Evolutionary conservation across 2,797 vertebrate genomes (phyloP), one percentile per base, ranked within the genome.

Genomic region (Schizopygopsis malacanthus): DNA sequence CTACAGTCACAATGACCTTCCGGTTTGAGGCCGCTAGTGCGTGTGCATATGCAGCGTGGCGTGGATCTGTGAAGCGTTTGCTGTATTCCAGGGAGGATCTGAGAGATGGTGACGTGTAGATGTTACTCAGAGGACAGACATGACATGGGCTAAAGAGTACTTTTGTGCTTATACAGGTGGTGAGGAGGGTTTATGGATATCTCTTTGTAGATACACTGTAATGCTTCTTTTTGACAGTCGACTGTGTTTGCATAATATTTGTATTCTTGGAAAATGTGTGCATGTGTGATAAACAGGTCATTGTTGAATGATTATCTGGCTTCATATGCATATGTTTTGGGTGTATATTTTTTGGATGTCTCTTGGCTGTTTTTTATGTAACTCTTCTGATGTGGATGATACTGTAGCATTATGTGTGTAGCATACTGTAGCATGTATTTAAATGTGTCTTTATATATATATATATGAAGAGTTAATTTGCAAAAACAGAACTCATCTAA

Each of bases 1-100:
- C 87, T 87, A 76, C 85, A 90, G 87, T 90, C 87, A 88, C 88
- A 90, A 86, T 91, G 88, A 95, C 94, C 94, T 95, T 93, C 75
- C 37, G n/a, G 1, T 81, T 22, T 41, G 45, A 73, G 47, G 71
- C 41, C 37, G 56, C 63, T 39, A 25, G 15, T 56, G 71, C 28
- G 6, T 50, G n/a, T 69, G 28, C 15, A 72, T 39, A 81, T 83
- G 70, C 50, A 16, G 28, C 0, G 6, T 3, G 45, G 45, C 16
- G 72, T 52, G 28, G 50, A 50, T 78, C 78, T 81, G 65, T 76
- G 75, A 81, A 45, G 52, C 13, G 5, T 87, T 79, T 47, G 33
- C 63, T 56, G 63, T 20, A 84, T 84, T 84, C 37, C 50, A 22
- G 73, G n/a, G 50, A 78, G 75, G 20, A 84, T 50, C 45, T 20